Evolutionary conservation across 2,888 invertebrate species (phyloP), one percentile per base, ranked within the genome.

Genomic region (Pollenia griseotomentosa): DNA sequence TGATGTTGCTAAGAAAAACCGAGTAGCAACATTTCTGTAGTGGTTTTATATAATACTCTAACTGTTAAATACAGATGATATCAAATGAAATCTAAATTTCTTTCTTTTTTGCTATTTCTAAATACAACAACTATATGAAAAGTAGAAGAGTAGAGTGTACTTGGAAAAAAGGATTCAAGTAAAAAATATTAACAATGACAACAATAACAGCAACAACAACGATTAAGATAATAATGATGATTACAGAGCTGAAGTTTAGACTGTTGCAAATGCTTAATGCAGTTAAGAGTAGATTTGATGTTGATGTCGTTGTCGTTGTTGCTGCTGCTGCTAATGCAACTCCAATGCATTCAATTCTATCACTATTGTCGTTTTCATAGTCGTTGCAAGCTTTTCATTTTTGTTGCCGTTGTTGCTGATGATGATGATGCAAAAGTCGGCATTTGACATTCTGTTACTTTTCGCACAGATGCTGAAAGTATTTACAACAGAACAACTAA

Each of bases 391-490:
- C 11, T 11, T 51, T n/a, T 48, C 40, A 40, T 33, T 68, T 8
- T 23, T 33, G 33, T 19, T 73, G 84, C 53, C 51, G 42, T 55
- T 44, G 77, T 42, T 68, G 65, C 65, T 53, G 74, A 71, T 80
- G 82, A 83, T 80, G 83, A 83, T 87, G 86, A 83, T 81, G 86
- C 84, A 78, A 84, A 74, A 83, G 73, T 84, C 77, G 81, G 83
- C 84, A 83, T 83, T 83, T 77, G 81, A 40, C 77, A 82, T 78
- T 81, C 77, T 83, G 70, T 83, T 83, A 83, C 78, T 66, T 78
- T 73, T 65, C 83, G 73, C 71, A 68, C 68, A 79, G 85, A 74
- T 82, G 78, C 68, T 81, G 66, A 59, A 33, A 53, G 16, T 65
- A 70, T 70, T 75, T 77, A 8, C 63, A 66, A 66, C 42, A 82